phyloP scores from a whole-genome alignment of 2,797 vertebrate genomes.

The Dendrocincla fuliginosa region DNA sequence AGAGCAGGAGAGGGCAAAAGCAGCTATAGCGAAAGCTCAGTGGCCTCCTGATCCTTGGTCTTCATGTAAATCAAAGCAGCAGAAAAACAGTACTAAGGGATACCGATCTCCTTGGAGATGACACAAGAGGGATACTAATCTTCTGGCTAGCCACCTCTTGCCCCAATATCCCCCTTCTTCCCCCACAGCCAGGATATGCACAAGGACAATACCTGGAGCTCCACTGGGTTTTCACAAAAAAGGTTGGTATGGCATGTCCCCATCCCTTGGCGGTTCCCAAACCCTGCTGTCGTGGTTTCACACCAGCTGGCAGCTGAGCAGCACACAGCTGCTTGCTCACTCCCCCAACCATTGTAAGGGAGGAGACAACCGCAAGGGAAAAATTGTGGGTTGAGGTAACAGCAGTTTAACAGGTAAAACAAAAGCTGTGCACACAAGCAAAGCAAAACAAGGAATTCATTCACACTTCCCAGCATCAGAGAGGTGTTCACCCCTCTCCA shows the following conservation, averaged over 20 bases:
- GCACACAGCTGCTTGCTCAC: neutral
- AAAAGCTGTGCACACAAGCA: neutral
- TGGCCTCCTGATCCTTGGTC: neutral
- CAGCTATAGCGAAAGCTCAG: neutral
- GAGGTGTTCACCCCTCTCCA: neutral
- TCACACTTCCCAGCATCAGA: neutral
- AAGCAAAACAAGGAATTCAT: neutral
- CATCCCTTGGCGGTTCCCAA: neutral
- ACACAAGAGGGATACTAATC: neutral
- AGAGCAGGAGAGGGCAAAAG: slow-evolving; percentile 8
- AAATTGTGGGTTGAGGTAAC: neutral
- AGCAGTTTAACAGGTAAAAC: neutral
- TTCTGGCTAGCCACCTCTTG: neutral
- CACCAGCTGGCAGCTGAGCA: neutral
- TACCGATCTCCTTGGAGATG: neutral
- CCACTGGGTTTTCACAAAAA: neutral
- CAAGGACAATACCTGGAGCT: neutral
- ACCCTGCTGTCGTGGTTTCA: neutral
- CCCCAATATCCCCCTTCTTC: neutral
- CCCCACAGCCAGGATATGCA: neutral
- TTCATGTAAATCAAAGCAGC: neutral
- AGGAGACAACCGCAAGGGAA: neutral
- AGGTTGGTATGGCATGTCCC: too few relatives aligned
- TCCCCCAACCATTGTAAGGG: neutral
- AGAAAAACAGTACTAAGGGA: neutral